phyloP scores from a whole-genome alignment of 2,113 vertebrate genomes.

The Megaptera novaeangliae region DNA sequence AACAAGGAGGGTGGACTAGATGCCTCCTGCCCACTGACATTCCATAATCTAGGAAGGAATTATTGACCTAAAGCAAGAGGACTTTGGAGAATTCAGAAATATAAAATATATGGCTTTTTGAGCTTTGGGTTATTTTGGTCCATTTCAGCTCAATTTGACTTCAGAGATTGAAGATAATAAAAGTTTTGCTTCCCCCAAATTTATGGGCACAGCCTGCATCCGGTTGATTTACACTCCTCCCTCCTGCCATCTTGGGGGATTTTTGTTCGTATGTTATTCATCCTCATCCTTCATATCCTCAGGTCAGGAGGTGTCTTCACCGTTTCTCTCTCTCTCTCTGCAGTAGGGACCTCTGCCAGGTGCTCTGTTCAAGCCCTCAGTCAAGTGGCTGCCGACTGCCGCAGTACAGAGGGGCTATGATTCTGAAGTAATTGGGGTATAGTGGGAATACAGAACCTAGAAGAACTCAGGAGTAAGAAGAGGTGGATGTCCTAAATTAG shows the following conservation, averaged over 20 bases:
- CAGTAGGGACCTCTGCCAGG: not conserved
- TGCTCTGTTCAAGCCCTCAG: not conserved
- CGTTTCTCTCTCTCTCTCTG: not conserved
- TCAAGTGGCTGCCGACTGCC: not conserved
- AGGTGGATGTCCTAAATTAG: not conserved
- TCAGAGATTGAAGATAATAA: not conserved
- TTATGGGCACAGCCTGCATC: not conserved
- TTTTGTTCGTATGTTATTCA: not conserved
- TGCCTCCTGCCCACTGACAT: not conserved
- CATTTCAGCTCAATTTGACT: not conserved
- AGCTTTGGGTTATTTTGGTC: constrained; percentile 31
- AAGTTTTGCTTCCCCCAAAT: not conserved
- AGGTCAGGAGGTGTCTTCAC: not conserved
- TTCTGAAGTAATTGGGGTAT: not conserved
- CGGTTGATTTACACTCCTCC: not conserved
- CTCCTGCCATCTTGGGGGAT: not conserved
- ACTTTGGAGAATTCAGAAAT: constrained; percentile 20
- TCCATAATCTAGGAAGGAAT: not conserved
- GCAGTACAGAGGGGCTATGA: not conserved
- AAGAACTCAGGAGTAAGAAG: not conserved
- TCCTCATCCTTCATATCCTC: not conserved
- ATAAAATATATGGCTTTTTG: not conserved
- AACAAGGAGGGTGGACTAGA: not conserved
- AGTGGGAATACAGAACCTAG: not conserved
- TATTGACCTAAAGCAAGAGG: not conserved